Conservation (phyloP, 1,140 invertebrate species). For the Araneus ventricosus region DNA sequence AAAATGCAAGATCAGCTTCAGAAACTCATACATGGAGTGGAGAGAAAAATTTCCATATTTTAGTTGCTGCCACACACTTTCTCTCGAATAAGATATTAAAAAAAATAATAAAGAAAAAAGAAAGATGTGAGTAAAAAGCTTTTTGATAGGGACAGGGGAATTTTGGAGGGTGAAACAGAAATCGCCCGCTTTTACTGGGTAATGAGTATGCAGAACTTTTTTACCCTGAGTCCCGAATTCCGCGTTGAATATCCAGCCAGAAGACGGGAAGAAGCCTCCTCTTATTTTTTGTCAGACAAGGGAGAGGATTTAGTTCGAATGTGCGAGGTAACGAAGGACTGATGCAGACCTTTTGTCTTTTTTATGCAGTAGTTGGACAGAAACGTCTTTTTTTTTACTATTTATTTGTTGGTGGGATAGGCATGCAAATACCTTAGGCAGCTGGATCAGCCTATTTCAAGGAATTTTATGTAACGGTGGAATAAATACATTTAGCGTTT, state of each 20-base stretch:
- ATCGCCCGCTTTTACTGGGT: conserved; percentile 49
- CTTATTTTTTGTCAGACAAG: conserved; percentile 2
- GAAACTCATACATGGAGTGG: conserved; percentile 22
- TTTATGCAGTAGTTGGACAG: too few species aligned
- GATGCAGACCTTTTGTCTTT: too few species aligned
- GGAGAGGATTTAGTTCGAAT: background rate
- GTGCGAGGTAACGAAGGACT: background rate
- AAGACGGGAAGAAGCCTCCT: background rate
- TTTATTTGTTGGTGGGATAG: too few species aligned
- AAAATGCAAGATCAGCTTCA: conserved; percentile 61
- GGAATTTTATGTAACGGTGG: too few species aligned
- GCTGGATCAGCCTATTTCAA: too few species aligned
- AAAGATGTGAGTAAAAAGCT: conserved; percentile 60
- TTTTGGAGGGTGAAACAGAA: conserved; percentile 36
- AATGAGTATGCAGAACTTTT: conserved; percentile 63
- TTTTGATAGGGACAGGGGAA: conserved; percentile 38
- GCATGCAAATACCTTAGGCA: too few species aligned
- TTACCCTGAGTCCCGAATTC: background rate
- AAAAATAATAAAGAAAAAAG: conserved; percentile 31
- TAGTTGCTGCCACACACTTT: conserved; percentile 59
- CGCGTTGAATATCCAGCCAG: background rate
- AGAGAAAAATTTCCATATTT: conserved; percentile 62
- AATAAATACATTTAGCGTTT: too few species aligned
- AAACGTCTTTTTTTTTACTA: too few species aligned
- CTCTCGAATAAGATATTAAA: conserved; percentile 65